A percentile compares a stretch with the other conserved stretches of the same genome.
Conservation (phyloP, 2,888 invertebrate species). For the Linhomoeus sp. region DNA sequence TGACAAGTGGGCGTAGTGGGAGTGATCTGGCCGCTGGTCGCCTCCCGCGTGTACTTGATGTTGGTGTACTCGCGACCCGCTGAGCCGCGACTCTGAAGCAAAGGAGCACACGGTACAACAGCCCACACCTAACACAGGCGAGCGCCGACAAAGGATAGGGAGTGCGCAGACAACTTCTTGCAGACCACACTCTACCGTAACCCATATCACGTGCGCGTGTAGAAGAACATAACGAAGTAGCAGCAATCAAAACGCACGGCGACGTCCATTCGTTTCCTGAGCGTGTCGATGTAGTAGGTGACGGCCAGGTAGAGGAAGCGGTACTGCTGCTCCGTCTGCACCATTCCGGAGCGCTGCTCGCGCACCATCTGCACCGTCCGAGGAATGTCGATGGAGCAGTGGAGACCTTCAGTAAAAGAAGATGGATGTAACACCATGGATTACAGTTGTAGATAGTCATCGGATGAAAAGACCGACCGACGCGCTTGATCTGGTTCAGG, state of each 20-base stretch:
- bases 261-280: background rate
- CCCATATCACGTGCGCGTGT: no score
- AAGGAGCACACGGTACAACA: background rate
- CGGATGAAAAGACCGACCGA: constrained; percentile 37
- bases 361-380: constrained; percentile 90
- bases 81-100: background rate
- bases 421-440: no score
- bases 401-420: constrained; percentile 42
- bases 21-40: background rate
- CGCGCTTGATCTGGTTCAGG: constrained; percentile 73
- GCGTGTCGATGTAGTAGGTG: constrained; percentile 53
- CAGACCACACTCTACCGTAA: no score
- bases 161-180: no score
- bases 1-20: constrained; percentile 1
- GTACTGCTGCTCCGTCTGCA: constrained; percentile 98
- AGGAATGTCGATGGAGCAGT: constrained; percentile 94
- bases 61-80: constrained; percentile 4
- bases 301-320: constrained; percentile 97
- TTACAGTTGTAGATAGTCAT: no score
- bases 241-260: no score
- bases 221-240: no score
- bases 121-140: no score
- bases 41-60: constrained; percentile 3
- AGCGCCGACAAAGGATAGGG: no score
- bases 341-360: constrained; percentile 91